Evolutionary conservation across 1,140 invertebrate species (phyloP), one percentile per base, ranked within the genome.

Genomic region (Pogonomyrmex barbatus): DNA sequence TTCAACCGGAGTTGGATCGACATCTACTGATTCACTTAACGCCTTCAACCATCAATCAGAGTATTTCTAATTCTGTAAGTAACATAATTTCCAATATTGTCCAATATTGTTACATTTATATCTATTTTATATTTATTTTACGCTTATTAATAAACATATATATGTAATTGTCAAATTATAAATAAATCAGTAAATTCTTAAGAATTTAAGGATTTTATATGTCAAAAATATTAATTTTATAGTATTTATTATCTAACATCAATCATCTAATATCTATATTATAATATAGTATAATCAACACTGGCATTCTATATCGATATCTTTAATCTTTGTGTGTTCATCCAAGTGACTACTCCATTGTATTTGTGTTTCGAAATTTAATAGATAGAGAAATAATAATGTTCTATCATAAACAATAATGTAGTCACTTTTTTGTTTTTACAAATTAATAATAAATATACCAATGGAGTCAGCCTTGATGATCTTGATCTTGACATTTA

Each of bases 1-100:
- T 93, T 91, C 93, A 93, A 92, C 91, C 92, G 93, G 93, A 93
- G 93, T 91, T 93, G 94, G 93, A 94, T 91, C 95, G 93, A 95
- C 95, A 94, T 94, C 95, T 93, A 94, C 93, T 94, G 96, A 96
- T 94, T 95, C 95, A 94, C 94, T 94, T 96, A 96, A 93, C 94
- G 95, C 94, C 95, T 92, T 93, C 95, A 86, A 93, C 92, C 92
- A 91, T 92, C 93, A 93, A 92, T 94, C 92, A 94, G 89, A 94
- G 94, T 91, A 93, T 94, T 94, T 94, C 93, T 93, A 94, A 94
- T 92, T 95, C 94, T 94, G 94, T 95, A 95, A 95, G 94, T 95
- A 95, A 92, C 91, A 91, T 94, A 93, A 93, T 24, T 24, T 24
- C 24, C 24, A 24, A 24, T 24, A 24, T 93, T 85, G 67, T 92